These are phyloP conservation scores for Amyelois transitella DNA, from an alignment of 1,140 invertebrate genomes.

Conservation along the genomic window DNA sequence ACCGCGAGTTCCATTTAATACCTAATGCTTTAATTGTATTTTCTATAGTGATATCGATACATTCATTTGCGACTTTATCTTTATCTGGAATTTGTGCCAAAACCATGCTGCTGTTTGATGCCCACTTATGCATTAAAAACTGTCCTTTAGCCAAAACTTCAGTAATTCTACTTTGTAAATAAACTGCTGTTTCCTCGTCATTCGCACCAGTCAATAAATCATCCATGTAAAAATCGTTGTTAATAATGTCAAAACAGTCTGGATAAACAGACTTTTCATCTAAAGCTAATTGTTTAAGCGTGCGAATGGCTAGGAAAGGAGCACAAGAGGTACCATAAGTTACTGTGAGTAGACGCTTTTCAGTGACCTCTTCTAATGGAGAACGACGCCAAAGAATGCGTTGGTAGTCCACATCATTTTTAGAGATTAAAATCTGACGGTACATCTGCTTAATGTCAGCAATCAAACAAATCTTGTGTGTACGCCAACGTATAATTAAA, in stretches of 20 bases:
- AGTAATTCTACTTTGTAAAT: conserved; percentile 24
- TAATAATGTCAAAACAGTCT: conserved; percentile 24
- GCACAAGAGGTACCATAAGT: conserved; percentile 46
- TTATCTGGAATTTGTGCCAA: conserved; percentile 14
- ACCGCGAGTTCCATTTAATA: conserved; percentile 17
- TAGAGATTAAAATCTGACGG: no score
- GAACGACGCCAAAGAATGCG: no score
- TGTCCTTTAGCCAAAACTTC: conserved; percentile 21
- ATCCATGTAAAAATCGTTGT: conserved; percentile 62
- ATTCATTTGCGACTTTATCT: conserved; percentile 2
- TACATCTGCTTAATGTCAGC: no score
- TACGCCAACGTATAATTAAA: no score
- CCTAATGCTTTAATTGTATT: conserved; percentile 19
- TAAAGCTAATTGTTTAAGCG: conserved; percentile 40
- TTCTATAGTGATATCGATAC: conserved; percentile 14
- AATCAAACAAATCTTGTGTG: no score
- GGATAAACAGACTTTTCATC: conserved; percentile 36
- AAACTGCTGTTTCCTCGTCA: conserved; percentile 33
- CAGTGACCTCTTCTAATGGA: no score
- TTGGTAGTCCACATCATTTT: no score
- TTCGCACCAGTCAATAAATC: conserved; percentile 44
- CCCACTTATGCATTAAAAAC: conserved; percentile 45
- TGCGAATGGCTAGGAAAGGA: conserved; percentile 48
- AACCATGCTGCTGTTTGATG: conserved; percentile 26
- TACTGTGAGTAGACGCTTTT: conserved; percentile 26